phyloP scores from a whole-genome alignment of 2,888 invertebrate species.

The Toxonevra muliebris region DNA sequence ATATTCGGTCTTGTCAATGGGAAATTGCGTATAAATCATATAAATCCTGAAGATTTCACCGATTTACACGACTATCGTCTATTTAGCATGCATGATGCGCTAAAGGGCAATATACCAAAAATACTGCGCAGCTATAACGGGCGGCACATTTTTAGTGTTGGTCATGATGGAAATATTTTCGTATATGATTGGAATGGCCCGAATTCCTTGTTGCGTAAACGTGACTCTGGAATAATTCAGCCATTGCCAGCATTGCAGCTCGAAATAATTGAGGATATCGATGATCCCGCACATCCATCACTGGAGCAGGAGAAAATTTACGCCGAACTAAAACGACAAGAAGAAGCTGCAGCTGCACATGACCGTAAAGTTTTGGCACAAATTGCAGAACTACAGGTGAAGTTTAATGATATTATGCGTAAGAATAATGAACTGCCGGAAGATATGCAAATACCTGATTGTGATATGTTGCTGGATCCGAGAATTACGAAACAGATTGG shows the following conservation, averaged over 20 bases:
- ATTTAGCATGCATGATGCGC: constrained; percentile 79
- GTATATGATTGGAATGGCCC: constrained; percentile 69
- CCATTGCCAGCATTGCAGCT: constrained; percentile 33
- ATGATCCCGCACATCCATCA: constrained; percentile 54
- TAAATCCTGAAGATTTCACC: constrained; percentile 65
- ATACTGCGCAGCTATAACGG: constrained; percentile 72
- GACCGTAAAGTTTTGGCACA: constrained; percentile 70
- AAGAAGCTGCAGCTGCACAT: constrained; percentile 66
- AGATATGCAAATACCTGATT: constrained; percentile 70
- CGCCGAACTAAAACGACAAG: constrained; percentile 67
- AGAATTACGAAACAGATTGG: constrained; percentile 73
- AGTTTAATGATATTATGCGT: constrained; percentile 68
- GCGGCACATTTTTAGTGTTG: constrained; percentile 70
- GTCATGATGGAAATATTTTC: constrained; percentile 82
- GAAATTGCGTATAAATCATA: constrained; percentile 68
- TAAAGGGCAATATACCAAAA: constrained; percentile 73
- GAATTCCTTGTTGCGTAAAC: constrained; percentile 9
- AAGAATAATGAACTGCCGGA: constrained; percentile 70
- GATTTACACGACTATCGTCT: constrained; percentile 74
- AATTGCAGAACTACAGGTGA: constrained; percentile 68
- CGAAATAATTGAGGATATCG: constrained; percentile 49
- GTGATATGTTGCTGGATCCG: constrained; percentile 74
- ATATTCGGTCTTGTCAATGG: constrained; percentile 73
- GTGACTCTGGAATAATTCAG: constrained; percentile 20
- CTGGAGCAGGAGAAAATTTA: constrained; percentile 76